Conservation (phyloP, 2,797 vertebrate genomes). For the Psittacula echo region DNA sequence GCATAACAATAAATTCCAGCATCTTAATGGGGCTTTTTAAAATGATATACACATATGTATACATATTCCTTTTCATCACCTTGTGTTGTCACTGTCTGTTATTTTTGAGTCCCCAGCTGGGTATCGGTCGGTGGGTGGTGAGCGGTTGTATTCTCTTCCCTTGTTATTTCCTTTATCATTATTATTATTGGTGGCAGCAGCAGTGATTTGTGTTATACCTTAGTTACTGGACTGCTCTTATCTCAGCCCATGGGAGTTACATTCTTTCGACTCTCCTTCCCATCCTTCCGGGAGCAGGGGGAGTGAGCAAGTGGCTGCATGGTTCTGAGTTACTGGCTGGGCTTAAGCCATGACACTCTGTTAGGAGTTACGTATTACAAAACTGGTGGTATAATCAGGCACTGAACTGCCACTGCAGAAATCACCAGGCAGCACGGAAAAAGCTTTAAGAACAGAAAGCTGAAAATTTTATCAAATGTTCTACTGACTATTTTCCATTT, state of each 20-base stretch:
- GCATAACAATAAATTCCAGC: slow-evolving; percentile 1
- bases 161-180: too few species aligned
- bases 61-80: neutral
- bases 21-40: neutral
- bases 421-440: neutral
- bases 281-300: neutral
- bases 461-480: neutral
- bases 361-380: slow-evolving; percentile 7
- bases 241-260: neutral
- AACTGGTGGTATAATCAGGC: neutral
- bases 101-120: neutral
- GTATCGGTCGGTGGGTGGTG: neutral
- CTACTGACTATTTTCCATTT: neutral
- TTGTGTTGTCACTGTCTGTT: neutral
- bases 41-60: neutral
- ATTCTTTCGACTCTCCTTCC: neutral
- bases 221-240: neutral
- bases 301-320: neutral
- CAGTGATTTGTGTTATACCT: neutral
- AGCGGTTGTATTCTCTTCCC: neutral
- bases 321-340: neutral
- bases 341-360: neutral
- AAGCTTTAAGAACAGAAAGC: neutral
- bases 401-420: neutral
- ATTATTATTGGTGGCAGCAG: neutral